phyloP scores from a whole-genome alignment of 2,797 vertebrate species.

The Bovichtus variegatus region DNA sequence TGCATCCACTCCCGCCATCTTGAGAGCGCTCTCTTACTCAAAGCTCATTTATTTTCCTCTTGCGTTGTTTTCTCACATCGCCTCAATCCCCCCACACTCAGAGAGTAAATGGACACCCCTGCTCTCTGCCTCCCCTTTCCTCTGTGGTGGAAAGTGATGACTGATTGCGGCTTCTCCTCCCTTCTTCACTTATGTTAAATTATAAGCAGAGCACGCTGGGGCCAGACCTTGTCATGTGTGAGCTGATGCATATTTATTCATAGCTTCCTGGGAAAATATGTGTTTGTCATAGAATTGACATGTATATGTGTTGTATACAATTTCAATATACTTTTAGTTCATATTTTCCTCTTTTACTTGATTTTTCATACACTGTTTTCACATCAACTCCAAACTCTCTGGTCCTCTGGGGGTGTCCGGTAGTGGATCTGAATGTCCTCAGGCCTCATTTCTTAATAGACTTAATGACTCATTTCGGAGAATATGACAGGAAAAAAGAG shows the following conservation, averaged over 20 bases:
- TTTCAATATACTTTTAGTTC: not conserved
- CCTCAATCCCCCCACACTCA: slow-evolving; percentile 9
- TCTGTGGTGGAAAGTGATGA: slow-evolving; percentile 60
- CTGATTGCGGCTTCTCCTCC: slow-evolving; percentile 51
- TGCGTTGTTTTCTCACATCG: slow-evolving; percentile 34
- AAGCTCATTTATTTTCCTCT: slow-evolving; percentile 36
- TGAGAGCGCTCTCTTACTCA: slow-evolving; percentile 6
- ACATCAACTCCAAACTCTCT: not conserved
- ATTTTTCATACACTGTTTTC: slow-evolving; percentile 23
- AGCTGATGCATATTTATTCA: slow-evolving; percentile 41
- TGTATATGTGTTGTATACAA: not conserved
- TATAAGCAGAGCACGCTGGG: slow-evolving; percentile 38
- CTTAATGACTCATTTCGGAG: slow-evolving; percentile 47
- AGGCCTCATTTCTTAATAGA: slow-evolving; percentile 47
- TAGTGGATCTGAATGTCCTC: slow-evolving; percentile 31
- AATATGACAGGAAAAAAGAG: slow-evolving; percentile 34
- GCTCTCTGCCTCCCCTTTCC: slow-evolving; percentile 36
- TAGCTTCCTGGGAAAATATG: slow-evolving; percentile 11
- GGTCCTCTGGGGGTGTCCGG: slow-evolving; percentile 34
- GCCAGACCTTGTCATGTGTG: slow-evolving; percentile 21
- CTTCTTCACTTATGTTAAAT: slow-evolving; percentile 56
- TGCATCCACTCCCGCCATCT: slow-evolving; percentile 29
- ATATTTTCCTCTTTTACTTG: not conserved
- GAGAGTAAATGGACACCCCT: slow-evolving; percentile 61
- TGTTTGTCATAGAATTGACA: not conserved